These are phyloP conservation scores for Zalophus californianus DNA, from an alignment of 2,797 vertebrate genomes.

Conservation along the genomic window DNA sequence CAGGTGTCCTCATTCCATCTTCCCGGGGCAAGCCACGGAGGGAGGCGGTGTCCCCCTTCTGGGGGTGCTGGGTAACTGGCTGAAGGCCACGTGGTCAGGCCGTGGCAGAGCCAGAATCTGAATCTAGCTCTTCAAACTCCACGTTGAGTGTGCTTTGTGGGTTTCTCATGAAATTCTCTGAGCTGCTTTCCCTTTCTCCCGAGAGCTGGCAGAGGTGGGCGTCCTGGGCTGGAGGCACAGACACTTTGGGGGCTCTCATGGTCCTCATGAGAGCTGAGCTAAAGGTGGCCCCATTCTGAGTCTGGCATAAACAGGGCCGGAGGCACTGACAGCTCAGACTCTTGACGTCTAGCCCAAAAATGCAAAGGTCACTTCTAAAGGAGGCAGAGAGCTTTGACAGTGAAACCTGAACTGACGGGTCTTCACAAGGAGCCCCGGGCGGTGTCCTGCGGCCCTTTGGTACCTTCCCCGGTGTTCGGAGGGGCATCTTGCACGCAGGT, in stretches of 20 bases:
- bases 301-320: background rate
- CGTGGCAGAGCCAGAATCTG: background rate
- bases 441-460: background rate
- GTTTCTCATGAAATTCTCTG: background rate
- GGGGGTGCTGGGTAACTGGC: accelerated
- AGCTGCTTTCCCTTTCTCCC: no score
- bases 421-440: background rate
- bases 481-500: background rate
- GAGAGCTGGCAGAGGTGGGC: accelerated
- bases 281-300: background rate
- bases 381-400: background rate
- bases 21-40: background rate
- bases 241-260: background rate
- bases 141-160: accelerated
- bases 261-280: background rate
- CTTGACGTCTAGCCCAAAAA: background rate
- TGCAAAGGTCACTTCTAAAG: accelerated
- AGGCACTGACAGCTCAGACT: background rate
- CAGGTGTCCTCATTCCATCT: accelerated
- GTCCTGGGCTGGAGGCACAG: background rate
- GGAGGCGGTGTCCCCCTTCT: background rate
- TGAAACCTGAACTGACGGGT: background rate
- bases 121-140: background rate
- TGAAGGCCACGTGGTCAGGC: background rate
- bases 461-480: accelerated